phyloP scores from a whole-genome alignment of 2,888 invertebrate genomes.

The Athalia cordata region DNA sequence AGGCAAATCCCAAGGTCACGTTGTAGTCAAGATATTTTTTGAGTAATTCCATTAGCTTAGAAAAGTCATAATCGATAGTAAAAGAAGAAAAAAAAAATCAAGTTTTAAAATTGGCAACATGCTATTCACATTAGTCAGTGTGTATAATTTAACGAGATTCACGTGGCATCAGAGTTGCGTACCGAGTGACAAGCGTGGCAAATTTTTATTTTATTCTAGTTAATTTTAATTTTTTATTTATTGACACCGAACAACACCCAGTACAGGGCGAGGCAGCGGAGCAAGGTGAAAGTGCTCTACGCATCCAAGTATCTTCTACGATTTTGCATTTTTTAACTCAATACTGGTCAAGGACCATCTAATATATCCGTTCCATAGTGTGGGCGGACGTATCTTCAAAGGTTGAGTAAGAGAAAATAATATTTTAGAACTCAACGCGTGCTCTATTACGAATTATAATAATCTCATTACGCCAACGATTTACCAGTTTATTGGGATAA shows the following conservation, averaged over 20 bases:
- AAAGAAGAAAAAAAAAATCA: neutral
- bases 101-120: slow-evolving; percentile 8
- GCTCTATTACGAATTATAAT: neutral
- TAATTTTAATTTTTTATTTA: neutral
- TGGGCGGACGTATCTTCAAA: slow-evolving; percentile 51
- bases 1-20: slow-evolving; percentile 7
- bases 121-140: neutral
- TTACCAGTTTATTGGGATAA: neutral
- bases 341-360: slow-evolving; percentile 66
- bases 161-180: neutral
- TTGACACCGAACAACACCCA: slow-evolving; percentile 28
- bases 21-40: neutral
- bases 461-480: neutral
- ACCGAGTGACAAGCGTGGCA: slow-evolving; percentile 11
- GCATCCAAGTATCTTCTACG: slow-evolving; percentile 62
- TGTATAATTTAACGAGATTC: slow-evolving; percentile 2
- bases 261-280: slow-evolving; percentile 54
- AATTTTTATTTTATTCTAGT: neutral
- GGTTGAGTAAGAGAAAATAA: slow-evolving; percentile 49
- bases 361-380: slow-evolving; percentile 54
- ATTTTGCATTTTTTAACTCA: slow-evolving; percentile 61
- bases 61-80: neutral
- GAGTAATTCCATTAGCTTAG: slow-evolving; percentile 4
- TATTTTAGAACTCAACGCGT: neutral
- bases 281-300: slow-evolving; percentile 60